Base-by-base conservation (phyloP, 2,888 invertebrate genomes). In the Cantharis rufa region DNA sequence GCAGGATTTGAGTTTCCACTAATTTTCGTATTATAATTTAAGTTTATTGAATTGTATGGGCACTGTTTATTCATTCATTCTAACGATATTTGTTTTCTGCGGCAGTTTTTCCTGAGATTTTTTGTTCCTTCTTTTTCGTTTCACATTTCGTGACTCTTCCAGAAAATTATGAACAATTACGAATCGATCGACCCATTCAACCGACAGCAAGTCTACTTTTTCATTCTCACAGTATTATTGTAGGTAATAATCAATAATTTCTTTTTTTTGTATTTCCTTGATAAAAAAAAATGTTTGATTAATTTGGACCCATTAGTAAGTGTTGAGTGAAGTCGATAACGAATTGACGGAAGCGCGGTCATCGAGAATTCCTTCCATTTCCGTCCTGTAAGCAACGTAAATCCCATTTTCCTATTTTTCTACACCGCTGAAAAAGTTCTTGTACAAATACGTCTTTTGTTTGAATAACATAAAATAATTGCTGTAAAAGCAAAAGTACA, bases 301-400 rank as follows among this genome's bases (percentile, higher is more conserved):
- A 66, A 66, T 66, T 66, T 18, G 64, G 64, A 9, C 21, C 64
- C 24, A 66, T 32, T 66, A 28, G 15, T 32, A 18, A 21, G 27
- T 66, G 64, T 75, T 74, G 18, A 61, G 16, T 70, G 64, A 32
- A n/a, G 48, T 21, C 64, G 74, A 75, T 75, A 75, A 75, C 70
- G 24, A 70, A 24, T 66, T 66, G 48, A 48, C 70, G 74, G 74
- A 75, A 75, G 70, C 74, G 70, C 74, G 74, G 71, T 75, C 74
- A 75, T 66, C 70, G 74, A 74, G 63, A 74, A 70, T 75, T 75
- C 70, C 74, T 75, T 18, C 66, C 66, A 75, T 75, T 75, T 75
- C 71, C 74, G 70, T 70, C 70, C 24, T 15, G 70, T 75, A 75
- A 75, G 71, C 70, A 71, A 27, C 24, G 48, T 48, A 48, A 48